Base-by-base conservation (phyloP, 64 coral and sea anemone genomes). In the Pocillopora verrucosa region DNA sequence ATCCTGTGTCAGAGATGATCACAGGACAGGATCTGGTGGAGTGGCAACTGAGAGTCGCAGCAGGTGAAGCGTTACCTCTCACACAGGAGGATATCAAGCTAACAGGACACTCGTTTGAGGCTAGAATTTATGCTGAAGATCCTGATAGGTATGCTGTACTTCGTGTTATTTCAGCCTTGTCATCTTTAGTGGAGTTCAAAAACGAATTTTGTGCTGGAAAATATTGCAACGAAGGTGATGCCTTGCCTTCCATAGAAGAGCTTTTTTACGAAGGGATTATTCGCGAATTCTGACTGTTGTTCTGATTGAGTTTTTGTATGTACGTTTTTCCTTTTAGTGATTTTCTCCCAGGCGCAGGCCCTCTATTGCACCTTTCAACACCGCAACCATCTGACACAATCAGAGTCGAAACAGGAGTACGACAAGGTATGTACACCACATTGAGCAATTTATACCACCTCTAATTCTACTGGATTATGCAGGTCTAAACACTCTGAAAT, bases 1-100 rank as follows among this genome's bases (percentile, higher is more conserved):
- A 98, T 72, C 96, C 96, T 58, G 93, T 98, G 51, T 95, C 96
- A 79, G 96, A 98, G 70, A 98, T 98, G 96, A 93, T 98, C 34
- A 98, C 96, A 58, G 88, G 93, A 57, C 90, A 88, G 22, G 96
- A 98, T 82, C 69, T 98, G 17, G 96, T 98, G 30, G 93, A 95
- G 76, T 98, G 96, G 96, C 96, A 98, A 64, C 70, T 98, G 51
- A 90, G 74, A 60, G 90, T 98, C 25, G 96, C 96, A 11, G 77
- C 93, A 92, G 96, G 96, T 26, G 96, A 98, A 72, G 26, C 30
- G 25, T 70, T 98, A 2, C 96, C 96, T 24, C 86, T 95, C 20
- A 75, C 59, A 85, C 96, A 98, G 78, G 84, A 94, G 20, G 93
- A 93, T 36, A 88, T 98, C 11, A 83, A 93, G 75, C 88, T 98